A percentile compares a stretch with the other conserved stretches of the same genome.
Conservation (phyloP, 2,888 invertebrate genomes). For the Callosobruchus maculatus region DNA sequence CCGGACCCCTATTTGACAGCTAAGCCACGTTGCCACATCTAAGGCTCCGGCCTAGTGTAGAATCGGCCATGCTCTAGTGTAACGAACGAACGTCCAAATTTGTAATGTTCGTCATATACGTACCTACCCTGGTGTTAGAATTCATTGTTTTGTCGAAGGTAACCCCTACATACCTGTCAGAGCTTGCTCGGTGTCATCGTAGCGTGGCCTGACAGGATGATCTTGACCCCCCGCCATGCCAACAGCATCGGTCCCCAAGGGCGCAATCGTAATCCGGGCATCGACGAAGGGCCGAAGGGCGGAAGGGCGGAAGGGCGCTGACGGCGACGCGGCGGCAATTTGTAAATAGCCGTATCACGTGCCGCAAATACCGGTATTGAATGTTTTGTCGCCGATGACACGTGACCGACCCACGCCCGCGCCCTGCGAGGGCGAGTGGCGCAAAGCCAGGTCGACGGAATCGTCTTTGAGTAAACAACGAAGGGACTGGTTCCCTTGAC, state of each 20-base stretch:
- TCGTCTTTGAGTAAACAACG: background rate
- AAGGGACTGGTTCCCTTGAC: background rate
- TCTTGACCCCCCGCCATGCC: background rate
- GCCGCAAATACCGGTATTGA: slow-evolving; percentile 47
- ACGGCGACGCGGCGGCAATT: slow-evolving; percentile 40
- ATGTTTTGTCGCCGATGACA: slow-evolving; percentile 48
- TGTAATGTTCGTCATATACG: no score
- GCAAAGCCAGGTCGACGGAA: background rate
- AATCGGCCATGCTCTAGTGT: no score
- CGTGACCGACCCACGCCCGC: slow-evolving; percentile 34
- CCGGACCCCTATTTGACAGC: no score
- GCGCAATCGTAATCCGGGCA: slow-evolving; percentile 25
- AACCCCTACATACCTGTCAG: background rate
- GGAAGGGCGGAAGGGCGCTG: slow-evolving; percentile 14
- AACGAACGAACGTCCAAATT: no score
- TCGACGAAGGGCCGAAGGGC: background rate
- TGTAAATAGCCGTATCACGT: slow-evolving; percentile 48
- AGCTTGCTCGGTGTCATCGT: background rate
- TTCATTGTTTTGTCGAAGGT: no score
- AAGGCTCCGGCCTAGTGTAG: no score
- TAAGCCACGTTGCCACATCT: no score
- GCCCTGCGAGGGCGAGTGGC: background rate
- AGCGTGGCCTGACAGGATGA: background rate
- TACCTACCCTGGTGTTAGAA: no score
- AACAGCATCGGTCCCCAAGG: slow-evolving; percentile 12